Conservation (phyloP, 1,140 invertebrate genomes). For the Nylanderia fulva region DNA sequence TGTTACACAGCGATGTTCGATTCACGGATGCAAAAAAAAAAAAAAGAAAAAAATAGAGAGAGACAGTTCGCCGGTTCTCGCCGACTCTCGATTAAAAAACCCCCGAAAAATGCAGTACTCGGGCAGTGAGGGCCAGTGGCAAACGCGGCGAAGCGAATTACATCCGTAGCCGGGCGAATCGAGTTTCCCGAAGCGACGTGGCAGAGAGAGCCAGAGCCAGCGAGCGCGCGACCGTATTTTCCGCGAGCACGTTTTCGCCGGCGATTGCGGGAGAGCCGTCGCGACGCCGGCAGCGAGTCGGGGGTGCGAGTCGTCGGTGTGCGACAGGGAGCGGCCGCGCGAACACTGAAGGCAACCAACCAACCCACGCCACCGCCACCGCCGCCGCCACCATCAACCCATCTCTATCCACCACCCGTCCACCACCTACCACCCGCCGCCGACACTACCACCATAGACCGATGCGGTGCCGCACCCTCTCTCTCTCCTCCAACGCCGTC, state of each 20-base stretch:
- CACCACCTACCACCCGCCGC: conserved; percentile 55
- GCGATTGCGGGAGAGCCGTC: conserved; percentile 68
- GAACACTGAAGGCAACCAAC: conserved; percentile 81
- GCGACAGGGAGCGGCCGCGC: conserved; percentile 84
- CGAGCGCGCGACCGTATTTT: conserved; percentile 61
- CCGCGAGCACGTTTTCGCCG: conserved; percentile 75
- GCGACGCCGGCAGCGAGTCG: conserved; percentile 73
- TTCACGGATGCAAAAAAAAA: not conserved
- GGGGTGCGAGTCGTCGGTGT: conserved; percentile 78
- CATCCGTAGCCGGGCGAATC: conserved; percentile 46
- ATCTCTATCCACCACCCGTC: conserved; percentile 59
- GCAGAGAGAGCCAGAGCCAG: too few species aligned
- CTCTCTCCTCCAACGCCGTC: conserved; percentile 64
- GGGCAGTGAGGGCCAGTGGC: conserved; percentile 4
- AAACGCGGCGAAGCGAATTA: conserved; percentile 31
- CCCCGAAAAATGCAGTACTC: conserved; percentile 42
- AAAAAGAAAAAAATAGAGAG: not conserved
- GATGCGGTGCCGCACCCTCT: conserved; percentile 62
- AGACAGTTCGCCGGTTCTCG: conserved; percentile 23
- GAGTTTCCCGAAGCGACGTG: conserved; percentile 42
- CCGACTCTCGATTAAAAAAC: conserved; percentile 44
- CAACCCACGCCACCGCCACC: conserved; percentile 73
- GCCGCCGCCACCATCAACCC: conserved; percentile 65
- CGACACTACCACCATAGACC: conserved; percentile 59
- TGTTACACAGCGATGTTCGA: conserved; percentile 27